Evolutionary conservation across 2,888 invertebrate species (phyloP).

Genomic region (Lasioglossum lativentre): DNA sequence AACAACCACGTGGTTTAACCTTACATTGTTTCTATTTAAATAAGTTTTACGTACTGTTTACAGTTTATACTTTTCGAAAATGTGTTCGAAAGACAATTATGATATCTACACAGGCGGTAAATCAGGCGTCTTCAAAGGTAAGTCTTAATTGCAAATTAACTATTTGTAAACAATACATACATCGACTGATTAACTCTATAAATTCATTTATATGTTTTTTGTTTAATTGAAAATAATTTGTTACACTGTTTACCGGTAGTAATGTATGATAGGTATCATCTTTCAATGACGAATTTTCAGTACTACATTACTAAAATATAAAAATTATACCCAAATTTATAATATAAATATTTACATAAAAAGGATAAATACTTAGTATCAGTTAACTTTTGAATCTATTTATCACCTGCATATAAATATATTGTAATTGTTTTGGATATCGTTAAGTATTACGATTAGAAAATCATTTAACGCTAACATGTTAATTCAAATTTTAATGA

Average conservation of each 20-base stretch:
- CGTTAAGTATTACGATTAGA: too few species aligned
- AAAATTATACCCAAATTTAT: too few species aligned
- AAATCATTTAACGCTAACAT: neutral
- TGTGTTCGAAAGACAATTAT: constrained; percentile 75
- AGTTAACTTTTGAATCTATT: too few species aligned
- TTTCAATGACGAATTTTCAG: too few species aligned
- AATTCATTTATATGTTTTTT: neutral
- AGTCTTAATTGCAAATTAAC: constrained; percentile 46
- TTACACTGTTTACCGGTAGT: too few species aligned
- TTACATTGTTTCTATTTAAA: neutral
- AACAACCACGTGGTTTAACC: constrained; percentile 6
- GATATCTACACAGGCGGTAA: constrained; percentile 83
- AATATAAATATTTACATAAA: too few species aligned
- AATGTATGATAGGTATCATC: too few species aligned
- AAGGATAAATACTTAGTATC: too few species aligned
- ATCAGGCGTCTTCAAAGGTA: constrained; percentile 83
- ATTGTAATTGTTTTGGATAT: too few species aligned
- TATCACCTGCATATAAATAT: too few species aligned
- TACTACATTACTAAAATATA: too few species aligned
- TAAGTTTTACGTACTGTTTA: neutral
- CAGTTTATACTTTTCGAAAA: constrained; percentile 24
- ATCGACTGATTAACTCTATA: neutral
- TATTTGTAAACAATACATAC: constrained; percentile 39
- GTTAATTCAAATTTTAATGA: neutral
- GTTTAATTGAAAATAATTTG: too few species aligned